A percentile compares a stretch with the other conserved stretches of the same genome.
Conservation (phyloP, 2,888 invertebrate species). For the Epirrhoe alternata region DNA sequence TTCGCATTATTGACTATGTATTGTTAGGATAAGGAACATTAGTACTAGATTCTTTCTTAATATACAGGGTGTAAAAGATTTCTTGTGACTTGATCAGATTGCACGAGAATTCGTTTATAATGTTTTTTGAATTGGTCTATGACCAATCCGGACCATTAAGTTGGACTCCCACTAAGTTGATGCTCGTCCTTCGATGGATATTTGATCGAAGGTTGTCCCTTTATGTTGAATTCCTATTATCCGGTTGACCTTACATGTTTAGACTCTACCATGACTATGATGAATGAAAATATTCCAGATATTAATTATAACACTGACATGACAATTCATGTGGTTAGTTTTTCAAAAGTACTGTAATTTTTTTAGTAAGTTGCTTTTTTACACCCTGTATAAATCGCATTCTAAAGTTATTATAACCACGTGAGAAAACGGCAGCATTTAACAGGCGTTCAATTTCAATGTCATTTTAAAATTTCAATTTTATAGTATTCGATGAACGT, state of each 20-base stretch:
- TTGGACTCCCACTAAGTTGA: too few species aligned
- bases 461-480: conserved; percentile 48
- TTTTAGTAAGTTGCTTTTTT: conserved; percentile 5
- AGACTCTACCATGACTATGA: too few species aligned
- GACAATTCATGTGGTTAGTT: too few species aligned
- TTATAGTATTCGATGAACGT: conserved; percentile 51
- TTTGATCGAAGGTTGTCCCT: too few species aligned
- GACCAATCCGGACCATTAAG: too few species aligned
- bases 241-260: too few species aligned
- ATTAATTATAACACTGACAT: too few species aligned
- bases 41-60: conserved; percentile 56
- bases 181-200: too few species aligned
- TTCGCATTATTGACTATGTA: conserved; percentile 42
- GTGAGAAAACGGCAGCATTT: conserved; percentile 62
- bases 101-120: too few species aligned
- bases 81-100: background rate
- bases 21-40: conserved; percentile 55
- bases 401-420: conserved; percentile 40
- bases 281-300: too few species aligned
- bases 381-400: conserved; percentile 47
- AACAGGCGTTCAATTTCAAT: conserved; percentile 49
- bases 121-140: too few species aligned
- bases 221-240: too few species aligned
- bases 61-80: conserved; percentile 43
- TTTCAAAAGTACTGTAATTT: background rate